Evolutionary conservation across 2,888 invertebrate genomes (phyloP).

Genomic region (Gisinianus flammeolus): DNA sequence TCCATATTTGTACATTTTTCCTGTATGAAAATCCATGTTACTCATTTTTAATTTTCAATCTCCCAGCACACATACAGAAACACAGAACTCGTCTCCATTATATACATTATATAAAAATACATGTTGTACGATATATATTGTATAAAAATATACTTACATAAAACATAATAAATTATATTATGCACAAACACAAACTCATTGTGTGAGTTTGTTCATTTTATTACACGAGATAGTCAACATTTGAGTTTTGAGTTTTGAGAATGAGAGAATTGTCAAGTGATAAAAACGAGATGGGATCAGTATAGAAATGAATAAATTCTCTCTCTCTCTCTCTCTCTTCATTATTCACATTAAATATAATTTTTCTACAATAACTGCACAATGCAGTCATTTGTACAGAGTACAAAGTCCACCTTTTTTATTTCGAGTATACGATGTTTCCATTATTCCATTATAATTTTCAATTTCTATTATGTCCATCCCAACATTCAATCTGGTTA

Average conservation of each 20-base stretch:
- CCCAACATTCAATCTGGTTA: not conserved
- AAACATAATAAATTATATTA: not conserved
- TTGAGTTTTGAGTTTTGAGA: too few relatives aligned
- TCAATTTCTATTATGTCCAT: not conserved
- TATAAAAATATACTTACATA: not conserved
- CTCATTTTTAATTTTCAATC: not conserved
- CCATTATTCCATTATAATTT: not conserved
- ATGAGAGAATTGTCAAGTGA: not conserved
- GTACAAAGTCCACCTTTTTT: too few relatives aligned
- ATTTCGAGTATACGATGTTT: too few relatives aligned
- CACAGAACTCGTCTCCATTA: not conserved
- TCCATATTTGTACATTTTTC: constrained; percentile 8
- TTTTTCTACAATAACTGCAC: not conserved
- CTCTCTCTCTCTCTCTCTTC: too few relatives aligned
- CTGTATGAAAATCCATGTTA: not conserved
- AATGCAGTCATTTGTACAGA: not conserved
- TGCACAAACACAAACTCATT: not conserved
- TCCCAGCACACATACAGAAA: too few relatives aligned
- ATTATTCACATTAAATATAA: not conserved
- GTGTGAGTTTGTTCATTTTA: not conserved
- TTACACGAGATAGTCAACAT: not conserved
- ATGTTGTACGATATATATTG: not conserved
- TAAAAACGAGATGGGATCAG: not conserved
- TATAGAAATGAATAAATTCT: not conserved
- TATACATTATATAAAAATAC: not conserved